Evolutionary conservation across 2,888 invertebrate species (phyloP).

Genomic region (Colletes collaris): DNA sequence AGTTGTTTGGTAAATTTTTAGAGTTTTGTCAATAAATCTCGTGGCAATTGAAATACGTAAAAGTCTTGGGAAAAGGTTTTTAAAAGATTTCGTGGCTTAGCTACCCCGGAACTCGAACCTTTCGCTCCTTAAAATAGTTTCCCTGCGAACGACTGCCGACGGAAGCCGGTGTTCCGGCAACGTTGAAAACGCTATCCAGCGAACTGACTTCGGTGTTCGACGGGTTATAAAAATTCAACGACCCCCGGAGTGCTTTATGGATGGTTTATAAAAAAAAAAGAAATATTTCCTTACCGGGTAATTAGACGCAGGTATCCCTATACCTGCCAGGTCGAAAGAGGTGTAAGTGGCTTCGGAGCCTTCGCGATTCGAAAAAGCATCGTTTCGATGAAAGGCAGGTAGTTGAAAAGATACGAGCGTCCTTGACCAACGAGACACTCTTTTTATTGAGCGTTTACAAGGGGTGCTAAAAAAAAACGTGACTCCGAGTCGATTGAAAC

Average conservation of each 20-base stretch:
- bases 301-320: slow-evolving; percentile 38
- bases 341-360: neutral
- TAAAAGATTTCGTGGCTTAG: too few relatives aligned
- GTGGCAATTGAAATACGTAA: too few relatives aligned
- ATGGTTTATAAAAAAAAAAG: slow-evolving; percentile 27
- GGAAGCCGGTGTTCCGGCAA: neutral
- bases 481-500: neutral
- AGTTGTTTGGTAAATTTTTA: too few relatives aligned
- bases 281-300: neutral
- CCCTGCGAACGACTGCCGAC: neutral
- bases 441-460: slow-evolving; percentile 7
- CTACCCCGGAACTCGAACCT: neutral
- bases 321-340: slow-evolving; percentile 29
- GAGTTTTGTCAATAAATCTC: too few relatives aligned
- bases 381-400: slow-evolving; percentile 36
- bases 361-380: slow-evolving; percentile 25
- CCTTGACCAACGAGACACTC: neutral
- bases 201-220: neutral
- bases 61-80: too few relatives aligned
- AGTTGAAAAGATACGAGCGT: neutral
- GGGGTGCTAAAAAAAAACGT: neutral
- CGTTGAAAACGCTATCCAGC: too few relatives aligned
- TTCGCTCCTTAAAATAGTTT: neutral
- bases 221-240: slow-evolving; percentile 14
- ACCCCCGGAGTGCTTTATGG: slow-evolving; percentile 15